Percentiles rank a stretch among this genome's conserved stretches.
phyloP scores from a whole-genome alignment of 2,113 vertebrate species.

The Crotalus horridus region DNA sequence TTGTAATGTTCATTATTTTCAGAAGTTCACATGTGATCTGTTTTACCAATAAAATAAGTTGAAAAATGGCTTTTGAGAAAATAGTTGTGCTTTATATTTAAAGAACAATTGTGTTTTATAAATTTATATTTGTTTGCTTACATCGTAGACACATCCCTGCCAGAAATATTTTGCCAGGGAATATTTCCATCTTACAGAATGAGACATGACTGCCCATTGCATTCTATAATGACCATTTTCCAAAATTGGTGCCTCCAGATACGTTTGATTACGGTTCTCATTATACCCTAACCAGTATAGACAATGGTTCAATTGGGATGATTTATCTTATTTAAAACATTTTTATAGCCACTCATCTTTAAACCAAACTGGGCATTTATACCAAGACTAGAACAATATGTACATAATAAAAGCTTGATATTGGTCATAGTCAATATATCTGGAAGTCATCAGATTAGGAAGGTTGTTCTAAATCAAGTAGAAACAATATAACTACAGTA shows the following conservation, averaged over 20 bases:
- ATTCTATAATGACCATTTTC: neutral
- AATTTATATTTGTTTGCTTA: neutral
- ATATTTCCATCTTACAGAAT: neutral
- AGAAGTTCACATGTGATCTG: slow-evolving; percentile 45
- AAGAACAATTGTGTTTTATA: neutral
- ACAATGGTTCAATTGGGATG: neutral
- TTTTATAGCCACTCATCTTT: neutral
- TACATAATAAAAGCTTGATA: neutral
- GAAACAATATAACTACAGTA: too few relatives aligned
- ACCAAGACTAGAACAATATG: neutral
- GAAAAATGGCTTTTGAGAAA: neutral
- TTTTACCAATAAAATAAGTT: slow-evolving; percentile 66
- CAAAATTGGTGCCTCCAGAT: neutral
- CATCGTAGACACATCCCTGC: neutral
- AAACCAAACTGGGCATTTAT: neutral
- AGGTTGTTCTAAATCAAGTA: neutral
- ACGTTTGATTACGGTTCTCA: neutral
- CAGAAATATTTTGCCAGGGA: neutral
- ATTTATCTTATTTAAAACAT: neutral
- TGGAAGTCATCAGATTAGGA: neutral
- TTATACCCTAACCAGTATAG: neutral
- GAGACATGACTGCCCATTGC: neutral
- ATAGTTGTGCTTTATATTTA: neutral
- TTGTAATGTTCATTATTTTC: slow-evolving; percentile 53
- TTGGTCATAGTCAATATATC: neutral